These are phyloP conservation scores for Taxidea taxus DNA, from an alignment of 2,113 vertebrate genomes.

Conservation along the genomic window DNA sequence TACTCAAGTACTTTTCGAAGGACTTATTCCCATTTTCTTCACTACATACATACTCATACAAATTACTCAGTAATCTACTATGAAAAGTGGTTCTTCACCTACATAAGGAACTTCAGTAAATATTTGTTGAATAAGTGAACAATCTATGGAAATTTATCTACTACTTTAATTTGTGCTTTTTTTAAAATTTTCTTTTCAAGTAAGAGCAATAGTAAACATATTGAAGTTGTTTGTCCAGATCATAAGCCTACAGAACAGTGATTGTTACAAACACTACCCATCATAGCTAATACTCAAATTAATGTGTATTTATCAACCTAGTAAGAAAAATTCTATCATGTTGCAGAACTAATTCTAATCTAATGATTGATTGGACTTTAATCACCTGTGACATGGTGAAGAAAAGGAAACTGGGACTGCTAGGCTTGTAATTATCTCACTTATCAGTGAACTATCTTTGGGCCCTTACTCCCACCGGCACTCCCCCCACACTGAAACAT, in stretches of 20 bases:
- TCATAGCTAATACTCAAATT: not conserved
- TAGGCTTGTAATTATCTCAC: not conserved
- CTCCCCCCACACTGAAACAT: not conserved
- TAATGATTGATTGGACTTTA: not conserved
- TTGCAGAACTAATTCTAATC: constrained; percentile 11
- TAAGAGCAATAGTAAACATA: constrained; percentile 60
- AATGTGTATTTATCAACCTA: not conserved
- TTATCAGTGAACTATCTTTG: not conserved
- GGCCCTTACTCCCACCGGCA: not conserved
- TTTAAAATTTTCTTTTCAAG: constrained; percentile 38
- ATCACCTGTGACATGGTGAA: not conserved
- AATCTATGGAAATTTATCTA: not conserved
- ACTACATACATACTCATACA: not conserved
- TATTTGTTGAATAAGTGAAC: constrained; percentile 18
- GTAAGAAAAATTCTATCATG: not conserved
- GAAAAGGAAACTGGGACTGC: not conserved
- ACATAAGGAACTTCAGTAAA: not conserved
- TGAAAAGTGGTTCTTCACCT: constrained; percentile 34
- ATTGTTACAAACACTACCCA: not conserved
- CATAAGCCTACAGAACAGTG: not conserved
- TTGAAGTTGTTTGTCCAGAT: constrained; percentile 28
- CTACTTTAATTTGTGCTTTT: constrained; percentile 55
- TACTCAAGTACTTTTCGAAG: constrained; percentile 24
- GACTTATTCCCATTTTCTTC: not conserved
- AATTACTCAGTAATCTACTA: constrained; percentile 8